A percentile compares a stretch with the other conserved stretches of the same genome.
Conservation (phyloP, 2,888 invertebrate species). For the Melinaea menophilus region DNA sequence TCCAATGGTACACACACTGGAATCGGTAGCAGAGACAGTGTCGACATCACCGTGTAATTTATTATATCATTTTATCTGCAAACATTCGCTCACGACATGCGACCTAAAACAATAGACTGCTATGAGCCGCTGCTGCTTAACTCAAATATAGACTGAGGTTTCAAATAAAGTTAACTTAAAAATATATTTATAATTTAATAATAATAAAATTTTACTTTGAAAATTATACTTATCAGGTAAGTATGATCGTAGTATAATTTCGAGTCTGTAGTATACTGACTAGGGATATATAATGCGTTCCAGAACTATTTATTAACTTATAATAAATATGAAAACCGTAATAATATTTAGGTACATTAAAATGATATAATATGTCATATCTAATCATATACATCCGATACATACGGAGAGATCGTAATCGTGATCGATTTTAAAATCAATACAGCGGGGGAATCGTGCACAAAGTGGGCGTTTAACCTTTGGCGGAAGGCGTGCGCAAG, state of each 20-base stretch:
- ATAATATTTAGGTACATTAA: no score
- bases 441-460: constrained; percentile 67
- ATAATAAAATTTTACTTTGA: no score
- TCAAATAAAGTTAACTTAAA: no score
- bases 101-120: constrained; percentile 16
- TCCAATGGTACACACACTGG: constrained; percentile 46
- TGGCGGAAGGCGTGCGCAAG: constrained; percentile 61
- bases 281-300: no score
- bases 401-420: constrained; percentile 52
- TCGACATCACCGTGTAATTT: constrained; percentile 56
- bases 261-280: no score
- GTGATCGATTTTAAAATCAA: constrained; percentile 71
- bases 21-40: constrained; percentile 53
- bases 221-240: no score
- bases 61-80: constrained; percentile 50
- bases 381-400: constrained; percentile 31
- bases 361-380: background rate
- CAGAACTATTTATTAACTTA: no score
- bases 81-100: constrained; percentile 41
- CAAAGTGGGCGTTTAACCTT: constrained; percentile 74
- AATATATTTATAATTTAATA: no score
- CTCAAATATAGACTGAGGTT: no score
- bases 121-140: no score
- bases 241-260: no score
- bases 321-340: no score